Evolutionary conservation across 2,113 vertebrate species (phyloP).

Genomic region (Acrocephalus arundinaceus): DNA sequence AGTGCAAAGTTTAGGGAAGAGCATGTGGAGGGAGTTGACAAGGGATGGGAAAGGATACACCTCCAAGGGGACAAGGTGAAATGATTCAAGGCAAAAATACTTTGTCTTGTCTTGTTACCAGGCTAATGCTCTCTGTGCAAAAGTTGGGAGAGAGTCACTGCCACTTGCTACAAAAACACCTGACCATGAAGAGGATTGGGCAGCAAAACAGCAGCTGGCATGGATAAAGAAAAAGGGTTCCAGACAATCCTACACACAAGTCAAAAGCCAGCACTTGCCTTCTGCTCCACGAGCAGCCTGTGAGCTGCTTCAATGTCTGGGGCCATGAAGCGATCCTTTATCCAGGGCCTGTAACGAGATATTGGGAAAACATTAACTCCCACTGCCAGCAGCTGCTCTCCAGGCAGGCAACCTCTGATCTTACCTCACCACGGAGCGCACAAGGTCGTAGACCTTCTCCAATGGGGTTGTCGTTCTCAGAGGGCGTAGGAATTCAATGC

Average conservation of each 20-base stretch:
- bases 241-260: background rate
- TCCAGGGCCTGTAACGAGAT: constrained; percentile 85
- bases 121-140: background rate
- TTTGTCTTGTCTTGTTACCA: background rate
- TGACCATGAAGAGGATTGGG: background rate
- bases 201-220: background rate
- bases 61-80: background rate
- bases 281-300: constrained; percentile 88
- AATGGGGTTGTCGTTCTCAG: constrained; percentile 93
- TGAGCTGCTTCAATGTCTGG: constrained; percentile 93
- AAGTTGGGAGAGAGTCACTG: background rate
- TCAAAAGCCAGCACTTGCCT: constrained; percentile 73
- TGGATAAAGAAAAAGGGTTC: background rate
- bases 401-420: constrained; percentile 3
- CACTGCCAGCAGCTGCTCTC: background rate
- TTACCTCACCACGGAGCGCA: constrained; percentile 95
- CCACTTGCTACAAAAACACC: background rate
- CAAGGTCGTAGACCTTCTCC: constrained; percentile 98
- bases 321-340: constrained; percentile 98
- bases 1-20: background rate
- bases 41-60: background rate
- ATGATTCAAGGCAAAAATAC: background rate
- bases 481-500: constrained; percentile 97
- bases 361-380: constrained; percentile 48
- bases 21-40: background rate